Base-by-base conservation (phyloP, 92 coral and sea anemone species). In the Plumapathes pennacea region DNA sequence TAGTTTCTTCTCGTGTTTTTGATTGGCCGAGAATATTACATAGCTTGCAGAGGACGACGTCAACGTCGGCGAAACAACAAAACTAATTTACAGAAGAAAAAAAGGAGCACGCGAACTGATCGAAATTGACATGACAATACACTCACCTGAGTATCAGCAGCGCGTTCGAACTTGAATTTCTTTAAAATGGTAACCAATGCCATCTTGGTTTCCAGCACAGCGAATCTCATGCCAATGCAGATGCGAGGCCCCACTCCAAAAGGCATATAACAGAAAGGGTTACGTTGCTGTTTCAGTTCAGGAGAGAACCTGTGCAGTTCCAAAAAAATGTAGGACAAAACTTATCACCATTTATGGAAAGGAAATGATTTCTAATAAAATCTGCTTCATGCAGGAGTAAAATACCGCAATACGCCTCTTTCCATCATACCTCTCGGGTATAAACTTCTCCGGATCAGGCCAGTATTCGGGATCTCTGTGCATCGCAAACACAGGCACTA, bases 181-280 rank as follows among this genome's bases (percentile, higher is more conserved):
- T 72, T 77, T 9, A 80, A 44, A 4, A 80, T 19, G 1, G 40
- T 73, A 45, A 77, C 51, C 79, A 83, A 7, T 1, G 70, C 67
- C 44, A 71, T 46, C 48, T 83, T 83, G 11, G 78, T 66, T 49
- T 83, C 85, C 50, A 65, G 49, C 15, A 79, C 56, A 18, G 82
- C 90, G 46, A 84, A 62, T 37, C 86, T 52, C 82, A 72, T 78
- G 11, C 83, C 86, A 26, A 84, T 79, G 52, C 90, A 84, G 38
- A 53, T 58, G 2, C 85, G 81, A 51, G 85, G 90, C 24, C 85
- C 81, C 23, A 48, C 46, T 11, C 85, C 90, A 63, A 77, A 83
- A 5, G 85, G 90, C 48, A 77, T 40, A 29, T 32, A 72, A 19
- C 74, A 62, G 64, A 77, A 84, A 9, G 90, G 72, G 63, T 70